These are phyloP conservation scores for Cuniculus paca DNA, from an alignment of 2,797 vertebrate species.

Conservation along the genomic window DNA sequence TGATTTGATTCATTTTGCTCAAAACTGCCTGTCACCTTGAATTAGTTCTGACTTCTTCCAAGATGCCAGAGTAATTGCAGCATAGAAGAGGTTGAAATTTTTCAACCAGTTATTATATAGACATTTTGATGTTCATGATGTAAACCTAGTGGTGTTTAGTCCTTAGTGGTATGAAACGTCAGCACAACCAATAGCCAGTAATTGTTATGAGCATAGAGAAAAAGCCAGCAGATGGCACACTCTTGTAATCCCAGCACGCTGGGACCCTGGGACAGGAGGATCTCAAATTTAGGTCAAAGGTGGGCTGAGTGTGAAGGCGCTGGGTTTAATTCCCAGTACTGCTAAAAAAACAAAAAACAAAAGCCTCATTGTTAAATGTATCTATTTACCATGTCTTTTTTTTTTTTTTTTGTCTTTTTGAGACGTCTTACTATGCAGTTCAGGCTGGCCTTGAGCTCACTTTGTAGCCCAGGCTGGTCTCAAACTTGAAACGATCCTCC, in stretches of 20 bases:
- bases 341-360: not conserved
- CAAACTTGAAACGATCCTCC: too few species aligned
- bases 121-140: constrained; percentile 16
- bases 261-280: not conserved
- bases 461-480: too few species aligned
- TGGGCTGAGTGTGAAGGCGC: not conserved
- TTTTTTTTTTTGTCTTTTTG: constrained; percentile 66
- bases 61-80: not conserved
- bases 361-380: constrained; percentile 29
- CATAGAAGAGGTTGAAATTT: constrained; percentile 27
- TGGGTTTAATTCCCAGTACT: not conserved
- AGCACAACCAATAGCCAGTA: not conserved
- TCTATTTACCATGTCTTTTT: constrained; percentile 14
- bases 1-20: constrained; percentile 18
- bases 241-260: not conserved
- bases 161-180: not conserved
- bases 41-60: constrained; percentile 58
- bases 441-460: too few species aligned
- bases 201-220: not conserved
- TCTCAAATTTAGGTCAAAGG: not conserved
- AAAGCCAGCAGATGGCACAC: not conserved
- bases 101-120: not conserved
- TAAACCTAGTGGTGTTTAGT: not conserved
- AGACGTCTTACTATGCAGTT: too few species aligned
- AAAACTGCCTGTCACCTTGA: constrained; percentile 1